Evolutionary conservation across 2,797 vertebrate species (phyloP), one percentile per base, ranked within the genome.

Genomic region (Menidia menidia): DNA sequence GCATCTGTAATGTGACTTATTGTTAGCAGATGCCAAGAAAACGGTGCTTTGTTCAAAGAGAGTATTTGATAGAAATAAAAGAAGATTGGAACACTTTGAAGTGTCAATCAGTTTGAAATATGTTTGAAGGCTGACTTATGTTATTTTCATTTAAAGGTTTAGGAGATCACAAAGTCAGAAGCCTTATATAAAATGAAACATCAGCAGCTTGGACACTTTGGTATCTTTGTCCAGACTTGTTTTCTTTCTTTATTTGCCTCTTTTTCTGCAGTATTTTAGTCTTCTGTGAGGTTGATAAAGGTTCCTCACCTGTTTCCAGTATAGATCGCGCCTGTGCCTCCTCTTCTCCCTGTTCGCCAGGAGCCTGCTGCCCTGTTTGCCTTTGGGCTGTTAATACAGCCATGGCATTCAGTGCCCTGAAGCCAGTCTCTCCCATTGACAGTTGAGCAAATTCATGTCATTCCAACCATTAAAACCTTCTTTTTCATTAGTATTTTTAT

Each of bases 401-500:
- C 64, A 70, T 18, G 11, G 68, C 73, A 56, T 71, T 68, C 59
- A 35, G 60, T 65, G 69, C 61, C 35, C 6, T 12, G 61, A 57
- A 64, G 59, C 16, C 45, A 12, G 55, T 45, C 54, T 64, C 51
- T 68, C 63, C 57, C 33, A 64, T 14, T 19, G 8, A 64, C 60
- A 50, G 72, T 64, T 48, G 74, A 45, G 18, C 53, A 80, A 61
- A 25, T 64, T 80, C 60, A 75, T 71, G 44, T 80, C 69, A 77
- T 88, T 75, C 75, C 76, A 87, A 57, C 78, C 86, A 89, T 87
- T 55, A 84, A 85, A 87, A 87, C 51, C 78, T 76, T 82, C 25
- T 92, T 85, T 92, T 89, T 93, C 86, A 91, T 91, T 86, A 87
- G 85, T 89, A 80, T 84, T 90, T 93, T 93, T 93, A 92, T 93